phyloP scores from a whole-genome alignment of 30 jellyfish, hydroid and myxozoan species.

The Chrysaora quinquecirrha region DNA sequence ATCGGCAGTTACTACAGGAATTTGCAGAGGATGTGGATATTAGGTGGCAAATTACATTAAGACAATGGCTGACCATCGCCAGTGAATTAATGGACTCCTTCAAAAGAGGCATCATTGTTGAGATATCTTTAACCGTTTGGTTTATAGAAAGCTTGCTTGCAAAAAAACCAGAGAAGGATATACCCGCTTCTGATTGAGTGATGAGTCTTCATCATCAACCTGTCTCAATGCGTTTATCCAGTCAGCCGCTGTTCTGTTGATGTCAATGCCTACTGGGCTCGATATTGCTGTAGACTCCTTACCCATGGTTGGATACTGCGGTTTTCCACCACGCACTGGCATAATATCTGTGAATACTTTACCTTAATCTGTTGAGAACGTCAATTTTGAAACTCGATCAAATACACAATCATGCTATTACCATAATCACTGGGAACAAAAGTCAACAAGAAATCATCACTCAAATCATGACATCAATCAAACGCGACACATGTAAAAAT shows the following conservation, averaged over 20 bases:
- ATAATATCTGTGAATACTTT: not conserved
- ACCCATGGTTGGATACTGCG: not conserved
- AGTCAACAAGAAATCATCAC: too few species aligned
- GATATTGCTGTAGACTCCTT: not conserved
- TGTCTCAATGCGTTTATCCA: not conserved
- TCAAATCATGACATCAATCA: too few species aligned
- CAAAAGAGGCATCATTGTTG: slow-evolving; percentile 25
- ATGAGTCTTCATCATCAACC: not conserved
- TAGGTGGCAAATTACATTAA: slow-evolving; percentile 6
- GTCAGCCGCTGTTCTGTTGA: not conserved
- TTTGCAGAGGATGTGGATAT: slow-evolving; percentile 38
- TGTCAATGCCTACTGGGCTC: not conserved
- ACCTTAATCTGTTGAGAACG: not conserved
- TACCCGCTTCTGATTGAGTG: slow-evolving; percentile 16
- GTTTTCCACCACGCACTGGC: not conserved
- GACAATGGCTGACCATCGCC: slow-evolving; percentile 59
- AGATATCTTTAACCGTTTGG: slow-evolving; percentile 8
- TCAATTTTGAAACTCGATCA: too few species aligned
- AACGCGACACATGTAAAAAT: too few species aligned
- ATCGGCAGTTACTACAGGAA: slow-evolving; percentile 39
- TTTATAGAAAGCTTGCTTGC: slow-evolving; percentile 4
- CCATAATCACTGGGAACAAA: too few species aligned
- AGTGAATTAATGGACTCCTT: slow-evolving; percentile 38
- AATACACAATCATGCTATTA: too few species aligned
- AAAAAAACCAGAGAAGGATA: slow-evolving; percentile 8